Evolutionary conservation across 1,140 invertebrate genomes (phyloP), one percentile per base, ranked within the genome.

Genomic region (Subanguina moxae): DNA sequence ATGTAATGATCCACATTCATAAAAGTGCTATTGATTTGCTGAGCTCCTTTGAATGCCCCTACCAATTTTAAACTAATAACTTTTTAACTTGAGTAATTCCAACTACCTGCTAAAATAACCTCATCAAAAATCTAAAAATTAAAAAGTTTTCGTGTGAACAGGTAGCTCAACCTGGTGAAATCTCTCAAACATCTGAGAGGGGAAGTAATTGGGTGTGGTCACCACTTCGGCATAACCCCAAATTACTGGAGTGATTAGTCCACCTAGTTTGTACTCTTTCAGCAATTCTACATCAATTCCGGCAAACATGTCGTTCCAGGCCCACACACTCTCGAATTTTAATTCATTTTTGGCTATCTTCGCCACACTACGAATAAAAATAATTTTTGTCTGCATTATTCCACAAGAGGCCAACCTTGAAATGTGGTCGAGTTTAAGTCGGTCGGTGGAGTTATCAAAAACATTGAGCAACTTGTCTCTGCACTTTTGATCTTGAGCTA

Each of bases 1-100:
- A 80, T 45, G 45, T 78, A 78, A 11, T 71, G 52, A 13, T 65
- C 43, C 32, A 66, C 58, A 38, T 72, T 23, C 8, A 76, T 64
- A 38, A 79, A 78, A 30, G 71, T 68, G 38, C 80, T 77, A 5
- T 59, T 45, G 17, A 76, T 62, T 52, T 78, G 75, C 48, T 78
- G 75, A 9, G 76, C 76, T 19, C 76, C 76, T 67, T 78, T 78
- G 46, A 80, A 78, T 21, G 78, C 76, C 15, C 76, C 46, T 38
- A 11, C 11, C 3, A 38, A 11, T 38, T 38, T 38, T 11, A 5
- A 38, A 38, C 32, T 11, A 38, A 38, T 38, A 38, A 38, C 32
- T 11, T 38, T 38, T 38, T 38, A 38, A 38, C 32, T 38, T 38
- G 32, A 11, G 32, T 38, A 38, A 38, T 38, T 5, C 11, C 32